phyloP scores from a whole-genome alignment of 2,113 vertebrate genomes.

The Nicator chloris region DNA sequence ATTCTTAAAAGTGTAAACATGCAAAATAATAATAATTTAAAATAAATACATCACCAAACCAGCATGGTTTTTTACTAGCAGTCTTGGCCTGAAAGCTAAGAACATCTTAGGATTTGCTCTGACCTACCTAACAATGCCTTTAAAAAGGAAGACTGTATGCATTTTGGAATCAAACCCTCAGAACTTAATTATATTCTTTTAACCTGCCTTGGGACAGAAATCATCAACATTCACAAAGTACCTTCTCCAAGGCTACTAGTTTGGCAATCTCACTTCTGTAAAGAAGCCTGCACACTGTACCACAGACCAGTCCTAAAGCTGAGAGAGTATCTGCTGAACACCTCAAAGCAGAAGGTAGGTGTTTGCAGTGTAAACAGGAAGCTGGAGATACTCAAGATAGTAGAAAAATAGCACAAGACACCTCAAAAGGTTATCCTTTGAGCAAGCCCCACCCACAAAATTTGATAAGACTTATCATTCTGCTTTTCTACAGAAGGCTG shows the following conservation, averaged over 20 bases:
- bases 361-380: background rate
- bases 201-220: background rate
- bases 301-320: background rate
- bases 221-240: background rate
- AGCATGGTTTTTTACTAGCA: background rate
- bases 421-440: background rate
- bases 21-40: background rate
- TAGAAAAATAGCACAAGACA: background rate
- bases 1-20: background rate
- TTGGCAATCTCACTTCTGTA: background rate
- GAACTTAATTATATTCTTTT: background rate
- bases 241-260: background rate
- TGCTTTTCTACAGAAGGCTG: background rate
- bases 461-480: background rate
- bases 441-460: background rate
- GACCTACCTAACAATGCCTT: background rate
- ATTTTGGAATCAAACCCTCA: background rate
- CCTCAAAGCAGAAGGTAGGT: background rate
- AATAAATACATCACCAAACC: background rate
- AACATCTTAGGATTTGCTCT: background rate
- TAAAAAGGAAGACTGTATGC: background rate
- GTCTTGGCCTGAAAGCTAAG: background rate
- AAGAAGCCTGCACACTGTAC: background rate
- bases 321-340: background rate
- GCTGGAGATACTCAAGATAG: background rate